Evolutionary conservation across 2,888 invertebrate genomes (phyloP), one percentile per base, ranked within the genome.

Genomic region (Timema podura): DNA sequence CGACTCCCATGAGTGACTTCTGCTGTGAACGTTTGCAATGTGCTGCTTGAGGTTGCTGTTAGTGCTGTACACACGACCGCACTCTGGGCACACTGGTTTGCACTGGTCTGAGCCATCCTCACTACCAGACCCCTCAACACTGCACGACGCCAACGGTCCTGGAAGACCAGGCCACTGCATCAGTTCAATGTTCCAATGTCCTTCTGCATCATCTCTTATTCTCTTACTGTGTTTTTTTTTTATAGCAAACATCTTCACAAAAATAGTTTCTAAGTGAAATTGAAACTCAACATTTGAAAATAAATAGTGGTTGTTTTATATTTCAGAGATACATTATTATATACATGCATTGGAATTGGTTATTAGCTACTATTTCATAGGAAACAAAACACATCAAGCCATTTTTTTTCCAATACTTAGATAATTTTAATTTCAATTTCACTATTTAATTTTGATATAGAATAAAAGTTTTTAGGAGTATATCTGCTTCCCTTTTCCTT

Each of bases 31-130:
- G 82, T 90, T 90, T 83, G 88, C 88, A 82, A 89, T 87, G 83
- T 90, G 90, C 83, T 90, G 89, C 81, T 88, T 87, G 80, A 90
- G 86, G 85, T 90, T 90, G 84, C 89, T 88, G 77, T 87, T 73
- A 68, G 77, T 77, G 76, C 78, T 78, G 76, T 79, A 79, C 70
- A 77, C 77, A 72, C 78, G 77, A 69, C 79, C 79, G 75, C 79
- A 79, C 74, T 77, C 77, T 67, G 76, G 75, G 75, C 79, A 79
- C 70, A 76, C 75, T 68, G 79, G 79, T 73, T 76, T 76, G n/a
- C 48, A 48, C 46, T 67, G 64, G 48, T 45, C 68, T 44, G 49
- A 15, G n/a, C 44, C 48, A 10, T 30, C 67, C 5, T 67, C 67
- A 30, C 13, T 68, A 15, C 61, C 61, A 6, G 65, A 66, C 13